These are phyloP conservation scores for Myanophis thanlyinensis DNA, from an alignment of 2,113 vertebrate species.

Conservation along the genomic window DNA sequence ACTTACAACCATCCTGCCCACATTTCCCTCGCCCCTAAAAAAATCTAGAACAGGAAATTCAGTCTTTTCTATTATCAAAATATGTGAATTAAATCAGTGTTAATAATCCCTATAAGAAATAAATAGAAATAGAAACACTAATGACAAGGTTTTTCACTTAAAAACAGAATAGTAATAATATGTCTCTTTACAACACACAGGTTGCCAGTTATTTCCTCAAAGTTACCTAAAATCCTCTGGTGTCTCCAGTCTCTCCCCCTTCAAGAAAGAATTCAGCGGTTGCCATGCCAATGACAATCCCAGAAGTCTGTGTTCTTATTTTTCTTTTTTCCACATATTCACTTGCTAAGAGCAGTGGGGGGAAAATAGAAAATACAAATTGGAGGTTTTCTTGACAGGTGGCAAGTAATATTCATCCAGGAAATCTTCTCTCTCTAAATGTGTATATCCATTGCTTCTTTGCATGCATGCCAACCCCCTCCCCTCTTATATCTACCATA, in stretches of 20 bases:
- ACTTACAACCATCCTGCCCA: neutral
- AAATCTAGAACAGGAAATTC: neutral
- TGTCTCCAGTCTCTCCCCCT: neutral
- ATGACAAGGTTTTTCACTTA: neutral
- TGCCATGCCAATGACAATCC: slow-evolving; percentile 25
- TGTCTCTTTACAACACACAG: neutral
- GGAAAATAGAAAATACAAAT: neutral
- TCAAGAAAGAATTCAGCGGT: neutral
- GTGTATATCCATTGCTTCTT: neutral
- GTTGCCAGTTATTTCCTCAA: slow-evolving; percentile 1
- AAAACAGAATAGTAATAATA: neutral
- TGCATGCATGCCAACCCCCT: slow-evolving; percentile 9
- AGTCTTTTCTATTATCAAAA: too few species aligned
- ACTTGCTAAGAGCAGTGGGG: neutral
- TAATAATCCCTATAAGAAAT: neutral
- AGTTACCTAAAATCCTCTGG: neutral
- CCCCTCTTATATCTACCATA: slow-evolving; percentile 21
- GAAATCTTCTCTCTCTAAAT: neutral
- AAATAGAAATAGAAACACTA: neutral
- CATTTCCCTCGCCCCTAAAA: neutral
- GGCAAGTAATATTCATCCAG: slow-evolving; percentile 32
- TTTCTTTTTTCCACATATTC: neutral
- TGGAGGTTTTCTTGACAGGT: slow-evolving; percentile 50
- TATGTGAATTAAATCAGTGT: neutral
- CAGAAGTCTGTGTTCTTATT: slow-evolving; percentile 5